Evolutionary conservation across 2,113 vertebrate species (phyloP).

Genomic region (Takifugu bimaculatus): DNA sequence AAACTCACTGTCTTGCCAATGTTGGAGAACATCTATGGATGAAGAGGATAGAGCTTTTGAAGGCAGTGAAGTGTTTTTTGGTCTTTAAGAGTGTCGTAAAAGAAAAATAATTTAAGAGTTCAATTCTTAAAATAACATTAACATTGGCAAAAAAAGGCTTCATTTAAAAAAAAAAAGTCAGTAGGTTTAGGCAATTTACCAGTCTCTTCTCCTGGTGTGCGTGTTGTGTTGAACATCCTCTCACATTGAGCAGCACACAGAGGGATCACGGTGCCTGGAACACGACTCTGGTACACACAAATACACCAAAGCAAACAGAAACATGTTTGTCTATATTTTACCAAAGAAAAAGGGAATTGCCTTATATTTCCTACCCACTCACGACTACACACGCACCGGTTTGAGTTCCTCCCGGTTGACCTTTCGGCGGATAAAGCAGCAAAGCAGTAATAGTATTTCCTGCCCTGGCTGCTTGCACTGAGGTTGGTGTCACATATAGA

Average conservation of each 20-base stretch:
- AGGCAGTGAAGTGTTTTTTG: no score
- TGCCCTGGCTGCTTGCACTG: slow-evolving; percentile 87
- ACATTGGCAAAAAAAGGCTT: neutral
- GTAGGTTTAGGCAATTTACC: slow-evolving; percentile 49
- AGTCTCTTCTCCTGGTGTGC: slow-evolving; percentile 75
- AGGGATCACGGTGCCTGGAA: slow-evolving; percentile 78
- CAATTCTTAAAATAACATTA: neutral
- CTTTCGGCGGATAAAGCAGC: slow-evolving; percentile 86
- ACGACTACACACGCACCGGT: slow-evolving; percentile 71
- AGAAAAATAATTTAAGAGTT: no score
- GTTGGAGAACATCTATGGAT: slow-evolving; percentile 76
- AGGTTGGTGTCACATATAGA: slow-evolving; percentile 81
- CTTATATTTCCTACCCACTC: neutral
- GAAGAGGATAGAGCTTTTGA: neutral
- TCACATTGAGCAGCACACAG: slow-evolving; percentile 81
- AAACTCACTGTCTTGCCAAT: slow-evolving; percentile 81
- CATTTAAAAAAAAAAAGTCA: neutral
- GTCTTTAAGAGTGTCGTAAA: no score
- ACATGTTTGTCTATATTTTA: neutral
- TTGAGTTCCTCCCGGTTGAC: slow-evolving; percentile 91
- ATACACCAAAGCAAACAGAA: neutral
- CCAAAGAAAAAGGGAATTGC: neutral
- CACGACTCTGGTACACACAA: slow-evolving; percentile 63
- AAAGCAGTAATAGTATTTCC: slow-evolving; percentile 87
- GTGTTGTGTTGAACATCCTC: slow-evolving; percentile 82